Evolutionary conservation across 2,797 vertebrate genomes (phyloP).

Genomic region (Coccyzus lansbergi): DNA sequence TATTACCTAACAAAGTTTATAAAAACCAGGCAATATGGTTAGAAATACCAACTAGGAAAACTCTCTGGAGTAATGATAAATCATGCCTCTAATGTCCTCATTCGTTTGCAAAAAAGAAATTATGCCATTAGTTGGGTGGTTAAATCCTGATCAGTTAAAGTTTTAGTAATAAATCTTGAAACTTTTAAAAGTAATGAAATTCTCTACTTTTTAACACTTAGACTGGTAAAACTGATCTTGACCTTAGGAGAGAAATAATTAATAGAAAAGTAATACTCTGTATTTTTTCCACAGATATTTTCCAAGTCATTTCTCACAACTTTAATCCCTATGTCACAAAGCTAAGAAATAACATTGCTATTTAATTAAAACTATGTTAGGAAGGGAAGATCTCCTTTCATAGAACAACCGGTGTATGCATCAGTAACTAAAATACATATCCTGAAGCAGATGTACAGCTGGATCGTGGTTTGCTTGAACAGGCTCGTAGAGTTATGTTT

Average conservation of each 20-base stretch:
- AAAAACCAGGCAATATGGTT: not conserved
- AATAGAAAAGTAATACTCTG: not conserved
- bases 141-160: not conserved
- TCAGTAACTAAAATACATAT: rapidly evolving
- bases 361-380: not conserved
- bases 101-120: not conserved
- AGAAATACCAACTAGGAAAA: not conserved
- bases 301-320: not conserved
- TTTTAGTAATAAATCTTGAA: not conserved
- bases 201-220: not conserved
- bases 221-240: not conserved
- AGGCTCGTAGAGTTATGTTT: not conserved
- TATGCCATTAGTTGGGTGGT: not conserved
- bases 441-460: not conserved
- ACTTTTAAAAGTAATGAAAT: not conserved
- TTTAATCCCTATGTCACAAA: not conserved
- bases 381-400: not conserved
- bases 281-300: not conserved
- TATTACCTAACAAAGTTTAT: not conserved
- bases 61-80: not conserved
- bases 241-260: not conserved
- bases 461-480: not conserved
- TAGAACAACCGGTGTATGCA: not conserved
- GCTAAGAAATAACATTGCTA: not conserved
- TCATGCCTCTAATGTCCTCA: not conserved